Evolutionary conservation across 2,113 vertebrate genomes (phyloP).

Genomic region (Erythrolamprus reginae): DNA sequence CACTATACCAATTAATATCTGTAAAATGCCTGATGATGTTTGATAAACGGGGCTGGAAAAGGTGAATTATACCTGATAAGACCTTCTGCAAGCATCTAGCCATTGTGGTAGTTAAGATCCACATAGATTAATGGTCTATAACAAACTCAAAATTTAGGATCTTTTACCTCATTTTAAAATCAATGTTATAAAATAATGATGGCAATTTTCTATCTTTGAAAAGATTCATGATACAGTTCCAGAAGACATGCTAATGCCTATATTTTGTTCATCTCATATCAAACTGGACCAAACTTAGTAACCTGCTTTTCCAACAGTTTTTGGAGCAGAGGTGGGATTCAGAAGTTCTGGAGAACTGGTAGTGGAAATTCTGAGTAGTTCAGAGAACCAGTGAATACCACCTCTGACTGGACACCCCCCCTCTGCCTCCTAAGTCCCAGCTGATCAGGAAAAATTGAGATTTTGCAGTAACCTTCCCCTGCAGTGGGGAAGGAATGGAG

Average conservation of each 20-base stretch:
- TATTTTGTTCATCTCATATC: not conserved
- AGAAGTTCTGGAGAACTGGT: too few species aligned
- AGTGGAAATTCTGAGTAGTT: too few species aligned
- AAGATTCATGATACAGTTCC: not conserved
- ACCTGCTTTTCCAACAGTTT: not conserved
- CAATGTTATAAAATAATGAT: not conserved
- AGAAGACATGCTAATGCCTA: not conserved
- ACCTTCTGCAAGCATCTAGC: not conserved
- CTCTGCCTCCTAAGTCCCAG: too few species aligned
- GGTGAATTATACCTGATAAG: not conserved
- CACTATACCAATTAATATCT: not conserved
- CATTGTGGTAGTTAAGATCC: not conserved
- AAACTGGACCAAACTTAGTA: not conserved
- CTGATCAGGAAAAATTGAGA: too few species aligned
- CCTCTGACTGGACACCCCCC: too few species aligned
- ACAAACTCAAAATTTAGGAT: not conserved
- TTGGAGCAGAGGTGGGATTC: not conserved
- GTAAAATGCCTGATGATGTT: not conserved
- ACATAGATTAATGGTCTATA: not conserved
- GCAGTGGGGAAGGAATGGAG: too few species aligned
- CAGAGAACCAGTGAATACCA: too few species aligned
- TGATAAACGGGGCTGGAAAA: not conserved
- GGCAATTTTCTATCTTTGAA: not conserved
- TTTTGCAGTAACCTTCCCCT: too few species aligned
- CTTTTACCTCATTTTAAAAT: not conserved